phyloP scores from a whole-genome alignment of 2,113 vertebrate species.

The Ornithorhynchus anatinus region DNA sequence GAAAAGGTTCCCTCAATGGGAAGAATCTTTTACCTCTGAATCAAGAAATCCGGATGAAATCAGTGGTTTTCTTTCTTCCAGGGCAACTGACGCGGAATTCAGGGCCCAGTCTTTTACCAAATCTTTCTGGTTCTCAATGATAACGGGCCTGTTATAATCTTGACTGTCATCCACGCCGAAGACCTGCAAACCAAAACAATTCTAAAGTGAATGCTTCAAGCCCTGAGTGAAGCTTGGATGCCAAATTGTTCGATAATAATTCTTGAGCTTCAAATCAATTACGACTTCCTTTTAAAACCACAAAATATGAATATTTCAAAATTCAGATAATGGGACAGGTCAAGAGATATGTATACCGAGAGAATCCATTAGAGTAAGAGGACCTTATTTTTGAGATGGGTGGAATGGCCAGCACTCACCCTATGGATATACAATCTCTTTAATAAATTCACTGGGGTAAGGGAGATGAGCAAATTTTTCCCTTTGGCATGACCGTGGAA shows the following conservation, averaged over 20 bases:
- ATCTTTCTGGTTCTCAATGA: constrained; percentile 78
- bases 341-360: too few relatives aligned
- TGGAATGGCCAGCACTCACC: too few relatives aligned
- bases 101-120: constrained; percentile 79
- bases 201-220: constrained; percentile 58
- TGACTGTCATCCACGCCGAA: constrained; percentile 92
- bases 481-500: too few relatives aligned
- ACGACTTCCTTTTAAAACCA: not conserved
- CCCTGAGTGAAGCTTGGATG: constrained; percentile 57
- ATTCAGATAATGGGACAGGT: constrained; percentile 14
- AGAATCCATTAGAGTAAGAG: too few relatives aligned
- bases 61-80: constrained; percentile 78
- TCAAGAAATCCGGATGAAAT: constrained; percentile 76
- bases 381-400: too few relatives aligned
- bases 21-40: constrained; percentile 80
- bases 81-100: constrained; percentile 73
- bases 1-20: constrained; percentile 59
- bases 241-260: too few relatives aligned
- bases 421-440: too few relatives aligned
- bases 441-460: too few relatives aligned
- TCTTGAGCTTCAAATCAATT: too few relatives aligned
- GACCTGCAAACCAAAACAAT: constrained; percentile 81
- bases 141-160: constrained; percentile 82
- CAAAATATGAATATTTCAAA: constrained; percentile 22
- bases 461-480: too few relatives aligned